Base-by-base conservation (phyloP, 2,797 vertebrate genomes). In the Serranus cabrilla region DNA sequence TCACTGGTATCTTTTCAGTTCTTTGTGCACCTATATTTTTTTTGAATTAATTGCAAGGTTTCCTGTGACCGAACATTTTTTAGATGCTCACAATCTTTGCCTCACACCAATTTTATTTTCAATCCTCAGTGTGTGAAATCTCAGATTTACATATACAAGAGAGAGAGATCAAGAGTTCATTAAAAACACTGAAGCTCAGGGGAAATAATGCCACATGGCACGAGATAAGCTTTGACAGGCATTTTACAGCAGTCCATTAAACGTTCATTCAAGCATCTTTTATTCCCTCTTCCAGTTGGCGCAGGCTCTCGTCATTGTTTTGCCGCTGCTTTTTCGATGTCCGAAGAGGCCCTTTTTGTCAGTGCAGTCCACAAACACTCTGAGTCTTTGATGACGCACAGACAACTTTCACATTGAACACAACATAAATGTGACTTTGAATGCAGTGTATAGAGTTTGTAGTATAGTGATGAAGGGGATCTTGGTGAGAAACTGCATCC, bases 171-270 rank as follows among this genome's bases (percentile, higher is more conserved):
- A 67, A 46, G 65, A 89, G 80, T 84, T 87, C 67, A 68, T 83
- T 79, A 71, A 78, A 85, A 79, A 79, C 78, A 69, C 62, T 27
- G 82, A 79, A 10, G 31, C 81, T 82, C 72, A 42, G 50, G 75
- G 72, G 6, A 59, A 78, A 81, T 68, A 54, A 74, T 50, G 80
- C 80, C 76, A 51, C 74, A 64, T 34, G 78, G 80, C 72, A 27
- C n/a, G 45, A 73, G 68, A 62, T 46, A 75, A 72, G 63, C 66
- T 70, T 45, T 71, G 74, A 83, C 79, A 79, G 85, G 82, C 75
- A 50, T 64, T 85, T 83, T 52, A 81, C 74, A 81, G 81, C 75
- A 80, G 83, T 83, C 87, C 67, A 81, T 86, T 76, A 81, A 74
- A 82, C 11, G 31, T 40, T 60, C 57, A 58, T 49, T 54, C 52